Percentiles rank a stretch among this genome's conserved stretches.
Evolutionary conservation across 2,888 invertebrate species (phyloP).

Genomic region (Tipula vernalis): DNA sequence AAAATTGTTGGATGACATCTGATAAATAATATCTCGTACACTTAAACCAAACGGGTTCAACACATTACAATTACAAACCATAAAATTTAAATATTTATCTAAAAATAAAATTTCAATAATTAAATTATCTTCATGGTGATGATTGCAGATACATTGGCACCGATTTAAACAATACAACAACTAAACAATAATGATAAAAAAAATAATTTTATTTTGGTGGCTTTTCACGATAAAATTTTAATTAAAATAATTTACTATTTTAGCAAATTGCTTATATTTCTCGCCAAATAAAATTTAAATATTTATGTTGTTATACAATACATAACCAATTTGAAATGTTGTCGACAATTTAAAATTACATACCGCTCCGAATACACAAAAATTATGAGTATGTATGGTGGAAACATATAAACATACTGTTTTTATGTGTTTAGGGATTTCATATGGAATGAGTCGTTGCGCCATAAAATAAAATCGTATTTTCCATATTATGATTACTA

Average conservation of each 20-base stretch:
- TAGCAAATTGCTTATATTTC: background rate
- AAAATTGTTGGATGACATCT: too few relatives aligned
- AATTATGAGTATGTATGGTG: too few relatives aligned
- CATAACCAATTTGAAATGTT: background rate
- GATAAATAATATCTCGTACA: too few relatives aligned
- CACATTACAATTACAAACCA: background rate
- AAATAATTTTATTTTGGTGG: background rate
- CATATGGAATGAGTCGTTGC: too few relatives aligned
- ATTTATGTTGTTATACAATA: background rate
- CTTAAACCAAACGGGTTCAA: too few relatives aligned
- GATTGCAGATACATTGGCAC: background rate
- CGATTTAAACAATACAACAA: background rate
- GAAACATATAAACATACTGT: background rate
- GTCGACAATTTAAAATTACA: background rate
- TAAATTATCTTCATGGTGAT: background rate
- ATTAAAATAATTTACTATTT: background rate
- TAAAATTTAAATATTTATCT: background rate
- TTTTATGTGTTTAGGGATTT: background rate
- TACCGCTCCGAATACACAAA: background rate
- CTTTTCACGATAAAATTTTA: background rate
- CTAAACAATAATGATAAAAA: background rate
- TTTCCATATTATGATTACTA: too few relatives aligned
- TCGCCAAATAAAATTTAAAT: background rate
- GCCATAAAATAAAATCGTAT: too few relatives aligned
- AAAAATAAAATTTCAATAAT: background rate